Base-by-base conservation (phyloP, 2,888 invertebrate genomes). In the Drosophila eohydei region DNA sequence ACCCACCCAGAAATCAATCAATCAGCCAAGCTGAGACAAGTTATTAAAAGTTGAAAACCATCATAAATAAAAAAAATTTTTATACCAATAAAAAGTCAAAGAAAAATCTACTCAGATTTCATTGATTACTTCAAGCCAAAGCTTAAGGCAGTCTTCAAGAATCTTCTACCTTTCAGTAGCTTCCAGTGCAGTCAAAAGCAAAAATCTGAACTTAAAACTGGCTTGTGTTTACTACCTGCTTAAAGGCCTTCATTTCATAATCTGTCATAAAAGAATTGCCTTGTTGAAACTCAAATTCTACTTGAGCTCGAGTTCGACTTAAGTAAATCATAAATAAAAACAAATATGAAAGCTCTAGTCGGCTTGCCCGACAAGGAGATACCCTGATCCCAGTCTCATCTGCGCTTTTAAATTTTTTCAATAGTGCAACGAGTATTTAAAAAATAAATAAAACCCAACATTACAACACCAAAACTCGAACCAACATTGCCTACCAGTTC, bases 231-330 rank as follows among this genome's bases (percentile, higher is more conserved):
- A 43, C 32, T 14, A 14, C 30, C 28, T 52, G 28, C 28, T 36
- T 52, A 28, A 16, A 38, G n/a, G 26, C 26, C 41, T 28, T 6
- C 28, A 57, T 28, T 36, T 26, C 16, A 40, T 28, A 56, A 46
- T 65, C 48, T 26, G 28, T 34, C 36, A 67, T 65, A 28, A 73
- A 68, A 67, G 78, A 61, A 34, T 54, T 74, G 52, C 56, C 79
- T 75, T 72, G 70, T 74, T 57, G 28, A 40, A 44, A 51, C 66
- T 55, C 38, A 67, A 54, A 51, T 63, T 66, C 38, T 54, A 57
- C 52, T 73, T 58, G 40, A 74, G 46, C 50, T 65, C 48, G 67
- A 63, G 68, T 85, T 51, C 21, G 50, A 54, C 57, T 75, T 66
- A 58, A 61, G 61, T 52, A 71, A 66, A 78, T 72, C 40, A 16